Base-by-base conservation (phyloP, 2,113 vertebrate species). In the Etheostoma spectabile region DNA sequence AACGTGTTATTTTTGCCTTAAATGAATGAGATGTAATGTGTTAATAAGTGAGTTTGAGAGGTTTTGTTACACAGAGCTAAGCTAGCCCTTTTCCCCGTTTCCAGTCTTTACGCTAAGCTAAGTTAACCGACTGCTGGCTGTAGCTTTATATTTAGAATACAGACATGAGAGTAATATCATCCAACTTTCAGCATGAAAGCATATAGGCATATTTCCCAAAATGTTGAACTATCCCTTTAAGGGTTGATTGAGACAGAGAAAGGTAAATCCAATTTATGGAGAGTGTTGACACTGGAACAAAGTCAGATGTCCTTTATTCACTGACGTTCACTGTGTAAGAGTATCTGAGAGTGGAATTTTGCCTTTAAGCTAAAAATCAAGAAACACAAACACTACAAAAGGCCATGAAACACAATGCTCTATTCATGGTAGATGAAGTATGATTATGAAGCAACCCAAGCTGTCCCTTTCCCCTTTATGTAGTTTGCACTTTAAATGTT, bases 401-500 rank as follows among this genome's bases (percentile, higher is more conserved):
- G 74, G 71, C 79, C 61, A 62, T 73, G 53, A 83, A 77, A 74
- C 53, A 75, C 69, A 68, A 79, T 16, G 22, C 33, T 79, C 48
- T 77, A 19, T 77, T 80, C 42, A 46, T 56, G 22, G n/a, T 61
- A 8, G 12, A 46, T 76, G 49, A 82, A 85, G 42, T 56, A 8
- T 15, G 57, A 56, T 72, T 5, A 75, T 80, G 60, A 85, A 65
- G 62, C 57, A 27, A 49, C 35, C 15, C n/a, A 79, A 82, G 13
- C 61, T 0, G 30, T 80, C 62, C 67, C 55, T 85, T 80, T 60
- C 71, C 24, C n/a, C 56, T 75, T 82, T 69, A 59, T 84, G 64
- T 86, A 74, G 64, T 82, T 90, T 92, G 93, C 93, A 93, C 93
- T 92, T 93, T 93, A 93, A 57, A 51, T 73, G 59, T 78, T 3